Evolutionary conservation across 2,888 invertebrate genomes (phyloP).

Genomic region (Zootermopsis nevadensis): DNA sequence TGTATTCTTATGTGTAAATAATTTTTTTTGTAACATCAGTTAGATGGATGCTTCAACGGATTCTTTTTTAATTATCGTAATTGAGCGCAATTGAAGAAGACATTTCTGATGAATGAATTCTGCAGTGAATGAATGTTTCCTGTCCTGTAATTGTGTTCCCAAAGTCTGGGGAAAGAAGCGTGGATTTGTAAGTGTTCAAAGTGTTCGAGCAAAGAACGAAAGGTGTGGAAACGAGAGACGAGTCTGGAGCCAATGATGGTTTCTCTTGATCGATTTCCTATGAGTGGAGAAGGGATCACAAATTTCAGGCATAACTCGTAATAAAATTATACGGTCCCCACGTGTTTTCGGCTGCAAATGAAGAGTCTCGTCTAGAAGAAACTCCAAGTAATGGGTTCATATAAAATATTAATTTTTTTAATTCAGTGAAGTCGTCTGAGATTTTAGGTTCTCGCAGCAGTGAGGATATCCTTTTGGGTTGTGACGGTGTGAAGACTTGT

Average conservation of each 20-base stretch:
- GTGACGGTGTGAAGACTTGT: too few species aligned
- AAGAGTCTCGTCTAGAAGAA: too few species aligned
- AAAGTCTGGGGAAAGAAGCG: neutral
- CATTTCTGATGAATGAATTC: neutral
- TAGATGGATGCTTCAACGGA: neutral
- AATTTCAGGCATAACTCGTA: neutral
- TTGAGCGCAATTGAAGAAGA: slow-evolving; percentile 4
- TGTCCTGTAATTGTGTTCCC: slow-evolving; percentile 7
- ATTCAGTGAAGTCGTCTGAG: too few species aligned
- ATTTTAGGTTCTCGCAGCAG: too few species aligned
- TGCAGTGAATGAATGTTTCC: slow-evolving; percentile 12
- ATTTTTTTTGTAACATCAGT: slow-evolving; percentile 5
- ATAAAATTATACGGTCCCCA: too few species aligned
- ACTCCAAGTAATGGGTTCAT: too few species aligned
- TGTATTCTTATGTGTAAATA: slow-evolving; percentile 16
- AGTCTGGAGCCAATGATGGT: neutral
- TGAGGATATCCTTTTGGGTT: too few species aligned
- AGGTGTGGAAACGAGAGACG: neutral
- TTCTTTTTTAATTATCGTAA: neutral
- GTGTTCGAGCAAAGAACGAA: too few species aligned
- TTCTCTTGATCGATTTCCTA: neutral
- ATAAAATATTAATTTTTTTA: too few species aligned
- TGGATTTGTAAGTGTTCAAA: neutral
- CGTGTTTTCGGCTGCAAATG: too few species aligned
- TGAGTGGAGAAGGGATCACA: neutral